Conservation (phyloP, 2,113 vertebrate species). For the Oxyura jamaicensis region DNA sequence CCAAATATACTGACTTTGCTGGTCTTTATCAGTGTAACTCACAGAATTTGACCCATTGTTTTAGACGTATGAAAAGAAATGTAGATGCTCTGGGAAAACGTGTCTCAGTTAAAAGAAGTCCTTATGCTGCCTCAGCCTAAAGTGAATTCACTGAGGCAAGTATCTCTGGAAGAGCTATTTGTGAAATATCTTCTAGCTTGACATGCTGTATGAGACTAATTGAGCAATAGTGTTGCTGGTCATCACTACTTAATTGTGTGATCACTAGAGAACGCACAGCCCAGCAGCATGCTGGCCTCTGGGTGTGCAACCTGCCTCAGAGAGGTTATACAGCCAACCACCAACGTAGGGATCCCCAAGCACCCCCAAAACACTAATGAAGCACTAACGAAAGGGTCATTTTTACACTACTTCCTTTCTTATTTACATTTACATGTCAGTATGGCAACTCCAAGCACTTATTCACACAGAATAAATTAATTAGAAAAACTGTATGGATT, state of each 20-base stretch:
- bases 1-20: conserved; percentile 8
- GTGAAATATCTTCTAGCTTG: conserved; percentile 23
- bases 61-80: not conserved
- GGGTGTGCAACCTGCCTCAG: not conserved
- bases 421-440: not conserved
- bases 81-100: not conserved
- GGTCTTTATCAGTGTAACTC: not conserved
- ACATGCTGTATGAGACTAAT: conserved; percentile 23
- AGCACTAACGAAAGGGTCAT: not conserved
- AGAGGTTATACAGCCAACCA: not conserved
- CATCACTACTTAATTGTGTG: conserved; percentile 17
- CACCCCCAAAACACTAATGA: not conserved
- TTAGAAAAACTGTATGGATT: not conserved
- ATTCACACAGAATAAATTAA: not conserved
- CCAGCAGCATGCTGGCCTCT: rapidly evolving
- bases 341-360: not conserved
- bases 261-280: not conserved
- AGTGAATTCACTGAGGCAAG: not conserved
- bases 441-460: not conserved
- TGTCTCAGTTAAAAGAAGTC: not conserved
- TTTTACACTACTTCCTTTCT: not conserved
- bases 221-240: conserved; percentile 38
- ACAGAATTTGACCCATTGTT: conserved; percentile 10
- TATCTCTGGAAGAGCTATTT: conserved; percentile 10
- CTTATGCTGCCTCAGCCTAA: not conserved